A percentile compares a stretch with the other conserved stretches of the same genome.
Evolutionary conservation across 2,113 vertebrate genomes (phyloP).

Genomic region (Cephalopholis sonnerati): DNA sequence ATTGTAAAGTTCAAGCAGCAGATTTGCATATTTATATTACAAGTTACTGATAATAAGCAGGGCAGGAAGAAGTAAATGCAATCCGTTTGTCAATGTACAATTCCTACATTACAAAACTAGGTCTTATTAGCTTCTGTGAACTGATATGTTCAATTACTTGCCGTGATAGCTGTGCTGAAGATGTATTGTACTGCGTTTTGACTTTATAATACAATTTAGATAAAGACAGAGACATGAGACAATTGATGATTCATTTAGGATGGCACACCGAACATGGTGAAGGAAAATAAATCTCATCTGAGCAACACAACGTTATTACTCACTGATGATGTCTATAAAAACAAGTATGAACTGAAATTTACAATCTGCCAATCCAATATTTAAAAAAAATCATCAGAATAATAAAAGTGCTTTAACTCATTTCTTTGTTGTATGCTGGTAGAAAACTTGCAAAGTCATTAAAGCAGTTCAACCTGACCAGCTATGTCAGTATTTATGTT

Average conservation of each 20-base stretch:
- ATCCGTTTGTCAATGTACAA: conserved; percentile 99
- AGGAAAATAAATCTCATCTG: conserved; percentile 60
- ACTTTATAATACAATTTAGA: conserved; percentile 84
- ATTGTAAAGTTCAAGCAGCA: conserved; percentile 97
- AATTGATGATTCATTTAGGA: conserved; percentile 79
- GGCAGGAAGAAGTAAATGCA: conserved; percentile 90
- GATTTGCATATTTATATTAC: conserved; percentile 99
- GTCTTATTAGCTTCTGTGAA: conserved; percentile 94
- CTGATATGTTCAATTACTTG: conserved; percentile 91
- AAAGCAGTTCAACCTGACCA: neutral
- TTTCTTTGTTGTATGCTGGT: neutral
- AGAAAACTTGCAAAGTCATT: conserved; percentile 10
- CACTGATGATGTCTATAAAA: conserved; percentile 2
- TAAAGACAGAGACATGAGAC: conserved; percentile 75
- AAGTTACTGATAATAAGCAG: conserved; percentile 98
- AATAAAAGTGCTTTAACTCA: neutral
- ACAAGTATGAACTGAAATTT: neutral
- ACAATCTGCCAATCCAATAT: neutral
- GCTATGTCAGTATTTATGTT: conserved; percentile 32
- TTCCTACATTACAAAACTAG: conserved; percentile 88
- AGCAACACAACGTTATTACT: conserved; percentile 32
- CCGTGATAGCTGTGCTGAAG: conserved; percentile 78
- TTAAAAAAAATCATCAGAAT: neutral
- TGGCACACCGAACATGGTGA: conserved; percentile 43
- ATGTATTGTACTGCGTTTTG: conserved; percentile 76